Evolutionary conservation across 2,888 invertebrate genomes (phyloP).

Genomic region (Lymantria monacha): DNA sequence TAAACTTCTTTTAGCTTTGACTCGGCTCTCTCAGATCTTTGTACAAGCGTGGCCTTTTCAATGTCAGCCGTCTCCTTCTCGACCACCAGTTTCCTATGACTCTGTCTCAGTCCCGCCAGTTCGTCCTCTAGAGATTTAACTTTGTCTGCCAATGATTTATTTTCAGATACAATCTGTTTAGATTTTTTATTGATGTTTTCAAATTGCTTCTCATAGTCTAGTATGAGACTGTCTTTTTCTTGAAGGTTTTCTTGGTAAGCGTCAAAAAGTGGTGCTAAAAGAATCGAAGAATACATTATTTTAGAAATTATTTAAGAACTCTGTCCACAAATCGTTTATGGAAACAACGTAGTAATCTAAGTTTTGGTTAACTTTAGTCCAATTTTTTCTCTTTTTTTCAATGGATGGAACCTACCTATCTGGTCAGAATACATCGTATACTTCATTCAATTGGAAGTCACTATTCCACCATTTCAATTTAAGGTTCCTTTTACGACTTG

Average conservation of each 20-base stretch:
- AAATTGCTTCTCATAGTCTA: constrained; percentile 87
- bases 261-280: constrained; percentile 85
- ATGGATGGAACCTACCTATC: no score
- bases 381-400: no score
- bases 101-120: constrained; percentile 60
- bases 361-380: no score
- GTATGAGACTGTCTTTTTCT: constrained; percentile 88
- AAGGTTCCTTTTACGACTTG: no score
- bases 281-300: neutral
- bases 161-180: constrained; percentile 87
- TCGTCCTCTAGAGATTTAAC: constrained; percentile 57
- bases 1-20: constrained; percentile 88
- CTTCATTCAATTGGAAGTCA: no score
- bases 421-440: no score
- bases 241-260: constrained; percentile 90
- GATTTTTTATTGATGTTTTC: constrained; percentile 87
- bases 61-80: constrained; percentile 73
- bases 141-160: constrained; percentile 82
- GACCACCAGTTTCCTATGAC: constrained; percentile 60
- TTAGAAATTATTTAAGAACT: no score
- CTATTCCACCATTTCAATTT: no score
- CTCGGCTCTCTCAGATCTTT: constrained; percentile 87
- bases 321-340: no score
- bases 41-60: constrained; percentile 76
- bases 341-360: no score